Base-by-base conservation (phyloP, 2,888 invertebrate genomes). In the Lasioglossum malachurum region DNA sequence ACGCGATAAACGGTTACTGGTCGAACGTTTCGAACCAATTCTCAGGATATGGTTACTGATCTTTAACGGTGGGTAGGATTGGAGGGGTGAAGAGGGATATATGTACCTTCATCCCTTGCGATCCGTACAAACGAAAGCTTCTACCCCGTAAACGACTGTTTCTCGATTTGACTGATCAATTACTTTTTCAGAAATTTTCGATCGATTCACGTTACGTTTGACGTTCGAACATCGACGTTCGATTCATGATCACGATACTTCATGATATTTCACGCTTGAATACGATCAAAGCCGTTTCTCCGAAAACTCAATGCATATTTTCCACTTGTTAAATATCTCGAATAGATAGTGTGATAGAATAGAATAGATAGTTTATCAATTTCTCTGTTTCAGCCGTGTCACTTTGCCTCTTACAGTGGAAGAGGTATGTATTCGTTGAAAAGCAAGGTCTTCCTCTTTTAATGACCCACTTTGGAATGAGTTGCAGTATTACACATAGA, bases 351-450 rank as follows among this genome's bases (percentile, higher is more conserved):
- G n/a, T 57, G 1, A 57, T 57, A 57, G 10, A 57, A 57, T 12
- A 89, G 79, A 44, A 19, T 46, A 46, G 4, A 76, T 76, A 87
- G 90, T 90, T 91, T 72, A 75, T 89, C 90, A 88, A 23, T 85
- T 93, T 94, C 96, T 95, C 93, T 94, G 93, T 96, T 96, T 90
- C 97, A 99, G 99, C 96, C 99, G 99, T 95, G 98, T 99, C 94
- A 98, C 98, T 95, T 97, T 99, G 96, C 99, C 99, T 95, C 97
- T 99, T 96, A 98, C 98, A 94, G 99, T 99, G 93, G 99, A 99
- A 96, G 99, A 99, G 98, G 99, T 99, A 96, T 97, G 97, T 96
- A 85, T 81, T 73, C 75, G 49, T 81, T 87, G 35, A 79, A 74
- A 75, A 76, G 35, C 73, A 91, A 88, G 87, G 83, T 89, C 84